A percentile compares a stretch with the other conserved stretches of the same genome.
These are phyloP conservation scores for Galeopsomyia nigrocyanea DNA, from an alignment of 2,888 invertebrate species.

Conservation along the genomic window DNA sequence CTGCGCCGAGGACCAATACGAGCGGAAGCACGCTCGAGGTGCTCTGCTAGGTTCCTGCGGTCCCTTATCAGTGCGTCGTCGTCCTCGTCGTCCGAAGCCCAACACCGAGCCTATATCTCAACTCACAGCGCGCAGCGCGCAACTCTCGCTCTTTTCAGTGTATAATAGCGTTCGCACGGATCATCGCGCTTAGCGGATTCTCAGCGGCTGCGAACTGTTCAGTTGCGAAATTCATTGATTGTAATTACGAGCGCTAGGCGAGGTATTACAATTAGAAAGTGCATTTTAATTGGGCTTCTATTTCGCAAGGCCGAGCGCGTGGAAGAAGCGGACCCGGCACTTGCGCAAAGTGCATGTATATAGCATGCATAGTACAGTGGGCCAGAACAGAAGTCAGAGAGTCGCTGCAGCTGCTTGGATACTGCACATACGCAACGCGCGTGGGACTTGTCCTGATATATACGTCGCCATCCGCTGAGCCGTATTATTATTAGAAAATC, in stretches of 20 bases:
- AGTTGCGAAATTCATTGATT: conserved; percentile 59
- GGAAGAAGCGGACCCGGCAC: conserved; percentile 29
- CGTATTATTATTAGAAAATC: conserved; percentile 44
- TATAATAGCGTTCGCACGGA: neutral
- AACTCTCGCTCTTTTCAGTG: neutral
- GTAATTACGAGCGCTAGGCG: conserved; percentile 59
- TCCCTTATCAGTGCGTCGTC: conserved; percentile 61
- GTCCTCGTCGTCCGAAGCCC: conserved; percentile 49
- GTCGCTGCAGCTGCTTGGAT: conserved; percentile 11
- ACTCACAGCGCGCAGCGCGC: no score
- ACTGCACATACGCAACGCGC: no score
- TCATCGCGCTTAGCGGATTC: no score
- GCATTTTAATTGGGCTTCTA: conserved; percentile 61
- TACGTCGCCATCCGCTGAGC: no score
- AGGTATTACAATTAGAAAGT: conserved; percentile 64
- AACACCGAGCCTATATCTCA: conserved; percentile 11
- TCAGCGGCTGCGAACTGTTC: conserved; percentile 4
- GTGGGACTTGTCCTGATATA: no score
- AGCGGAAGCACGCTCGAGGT: conserved; percentile 64
- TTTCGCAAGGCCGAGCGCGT: conserved; percentile 58
- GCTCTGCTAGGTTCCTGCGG: conserved; percentile 49
- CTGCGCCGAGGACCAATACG: conserved; percentile 12
- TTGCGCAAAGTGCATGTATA: conserved; percentile 59
- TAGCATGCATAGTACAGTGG: conserved; percentile 21
- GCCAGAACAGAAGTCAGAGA: neutral